Evolutionary conservation across 1,140 invertebrate genomes (phyloP).

Genomic region (Bombus sibiricus): DNA sequence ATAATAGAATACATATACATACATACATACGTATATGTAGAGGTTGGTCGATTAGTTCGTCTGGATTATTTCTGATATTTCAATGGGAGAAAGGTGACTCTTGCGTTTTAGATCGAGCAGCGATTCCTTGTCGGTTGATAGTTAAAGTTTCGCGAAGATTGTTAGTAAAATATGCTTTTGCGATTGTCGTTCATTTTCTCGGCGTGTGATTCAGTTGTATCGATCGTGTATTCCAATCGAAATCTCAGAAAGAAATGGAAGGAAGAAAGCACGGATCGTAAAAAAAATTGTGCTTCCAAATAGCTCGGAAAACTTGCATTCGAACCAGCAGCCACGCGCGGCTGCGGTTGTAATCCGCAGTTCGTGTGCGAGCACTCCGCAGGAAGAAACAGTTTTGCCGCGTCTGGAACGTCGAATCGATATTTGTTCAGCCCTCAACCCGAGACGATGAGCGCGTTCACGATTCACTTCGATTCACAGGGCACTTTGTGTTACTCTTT

Average conservation of each 20-base stretch:
- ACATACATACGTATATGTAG: accelerated
- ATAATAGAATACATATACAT: too few species aligned
- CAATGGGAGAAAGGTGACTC: too few species aligned
- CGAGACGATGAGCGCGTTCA: neutral
- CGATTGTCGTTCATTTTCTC: neutral
- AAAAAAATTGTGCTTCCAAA: neutral
- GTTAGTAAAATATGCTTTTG: too few species aligned
- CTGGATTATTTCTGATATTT: too few species aligned
- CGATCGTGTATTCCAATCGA: neutral
- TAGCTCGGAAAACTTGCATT: neutral
- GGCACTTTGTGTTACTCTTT: conserved; percentile 3
- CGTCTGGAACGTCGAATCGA: conserved; percentile 36
- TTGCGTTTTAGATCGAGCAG: too few species aligned
- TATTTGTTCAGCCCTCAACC: conserved; percentile 38
- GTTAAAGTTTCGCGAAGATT: too few species aligned
- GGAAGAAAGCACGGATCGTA: neutral
- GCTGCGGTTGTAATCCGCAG: conserved; percentile 17
- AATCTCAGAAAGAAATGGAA: too few species aligned
- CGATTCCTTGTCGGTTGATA: too few species aligned
- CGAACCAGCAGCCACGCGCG: conserved; percentile 1
- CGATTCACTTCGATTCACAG: neutral
- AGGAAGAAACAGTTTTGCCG: conserved; percentile 9
- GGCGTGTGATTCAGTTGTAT: accelerated
- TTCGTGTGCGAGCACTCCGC: neutral
- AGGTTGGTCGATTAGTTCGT: too few species aligned